Base-by-base conservation (phyloP, 1,140 invertebrate species). In the Drosophila gunungcola region DNA sequence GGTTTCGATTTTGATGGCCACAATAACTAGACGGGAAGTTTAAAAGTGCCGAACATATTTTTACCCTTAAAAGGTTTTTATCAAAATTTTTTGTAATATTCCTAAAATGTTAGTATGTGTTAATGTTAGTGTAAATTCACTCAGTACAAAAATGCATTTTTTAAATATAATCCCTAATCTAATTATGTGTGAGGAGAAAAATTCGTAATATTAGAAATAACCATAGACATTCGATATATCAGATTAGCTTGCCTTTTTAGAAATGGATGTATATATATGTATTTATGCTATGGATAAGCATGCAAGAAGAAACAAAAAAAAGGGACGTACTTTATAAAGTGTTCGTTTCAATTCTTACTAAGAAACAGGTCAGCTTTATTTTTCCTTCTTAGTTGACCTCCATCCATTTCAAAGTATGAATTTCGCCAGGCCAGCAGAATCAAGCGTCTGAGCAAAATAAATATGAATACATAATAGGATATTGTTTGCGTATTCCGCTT, bases 1-100 rank as follows among this genome's bases (percentile, higher is more conserved):
- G 58, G 68, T 88, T 88, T 49, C 51, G 83, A 54, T 88, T 86
- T 73, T 68, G 61, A 39, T 52, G 45, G 65, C 13, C 49, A 46
- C 45, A 56, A 78, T 52, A 55, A 41, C 25, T 32, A 25, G 39
- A 58, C 21, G 13, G 25, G 34, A 11, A n/a, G 16, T 34, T 55
- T 16, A 10, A 11, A 34, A 46, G n/a, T 16, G 29, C 1, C 52
- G 45, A 43, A 42, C 27, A 16, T 9, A 25, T 63, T 39, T 51
- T 52, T 75, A 53, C 73, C 25, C 73, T 75, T 25, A 52, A 11
- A 43, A 54, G 21, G 32, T 51, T 27, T 21, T 49, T 27, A 49
- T 21, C 16, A 0, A 21, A 21, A 21, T 1, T 21, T 21, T 1
- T 21, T 21, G 16, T 21, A 21, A 21, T 21, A 21, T 21, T 21